Evolutionary conservation across 2,888 invertebrate species (phyloP).

Genomic region (Notocelia uddmanniana): DNA sequence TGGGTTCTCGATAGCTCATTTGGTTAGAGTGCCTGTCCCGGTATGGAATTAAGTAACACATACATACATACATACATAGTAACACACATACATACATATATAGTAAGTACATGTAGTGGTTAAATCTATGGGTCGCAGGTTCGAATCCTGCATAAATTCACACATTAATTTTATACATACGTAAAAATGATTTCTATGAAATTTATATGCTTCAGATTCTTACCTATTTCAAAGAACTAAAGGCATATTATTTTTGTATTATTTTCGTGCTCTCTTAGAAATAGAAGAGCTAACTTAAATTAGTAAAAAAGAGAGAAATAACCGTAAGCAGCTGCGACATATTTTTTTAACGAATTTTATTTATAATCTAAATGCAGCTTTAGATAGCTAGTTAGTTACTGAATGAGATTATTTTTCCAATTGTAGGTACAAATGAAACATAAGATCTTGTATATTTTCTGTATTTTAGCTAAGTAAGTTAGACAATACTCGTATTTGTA

Average conservation of each 20-base stretch:
- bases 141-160: not conserved
- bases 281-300: not conserved
- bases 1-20: not conserved
- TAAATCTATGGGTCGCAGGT: not conserved
- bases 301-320: constrained; percentile 19
- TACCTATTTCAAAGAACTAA: constrained; percentile 22
- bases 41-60: too few species aligned
- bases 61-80: too few species aligned
- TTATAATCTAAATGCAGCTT: constrained; percentile 33
- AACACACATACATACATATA: too few species aligned
- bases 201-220: too few species aligned
- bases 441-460: constrained; percentile 33
- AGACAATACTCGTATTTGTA: too few species aligned
- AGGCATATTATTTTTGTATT: not conserved
- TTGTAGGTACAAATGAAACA: constrained; percentile 22
- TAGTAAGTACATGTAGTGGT: too few species aligned
- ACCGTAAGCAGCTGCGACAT: constrained; percentile 11
- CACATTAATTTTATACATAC: not conserved
- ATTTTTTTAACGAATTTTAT: constrained; percentile 14
- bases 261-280: not conserved
- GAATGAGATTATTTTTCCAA: constrained; percentile 43
- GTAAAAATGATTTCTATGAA: too few species aligned
- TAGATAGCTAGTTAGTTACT: constrained; percentile 19
- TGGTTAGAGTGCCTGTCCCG: not conserved
- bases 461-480: constrained; percentile 36